Conservation (phyloP, 2,797 vertebrate genomes). For the Dermochelys coriacea region DNA sequence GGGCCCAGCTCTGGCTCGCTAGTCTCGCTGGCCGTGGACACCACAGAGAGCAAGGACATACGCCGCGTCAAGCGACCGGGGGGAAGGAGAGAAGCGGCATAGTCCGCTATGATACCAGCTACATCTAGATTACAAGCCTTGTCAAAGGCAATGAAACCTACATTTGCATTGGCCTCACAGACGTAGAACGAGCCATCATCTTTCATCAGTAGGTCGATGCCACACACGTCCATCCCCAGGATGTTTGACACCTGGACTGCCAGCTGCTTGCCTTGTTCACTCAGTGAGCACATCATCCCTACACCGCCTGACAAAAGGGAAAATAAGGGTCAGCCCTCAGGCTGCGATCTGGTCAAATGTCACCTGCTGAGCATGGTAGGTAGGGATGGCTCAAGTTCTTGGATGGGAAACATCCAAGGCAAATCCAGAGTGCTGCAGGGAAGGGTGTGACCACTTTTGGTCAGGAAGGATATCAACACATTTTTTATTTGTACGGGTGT, state of each 20-base stretch:
- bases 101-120: constrained; percentile 86
- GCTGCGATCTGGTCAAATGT: neutral
- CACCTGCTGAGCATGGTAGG: fast-evolving
- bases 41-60: constrained; percentile 88
- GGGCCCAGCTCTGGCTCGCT: constrained; percentile 87
- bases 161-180: constrained; percentile 87
- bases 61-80: constrained; percentile 86
- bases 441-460: neutral
- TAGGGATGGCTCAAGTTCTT: fast-evolving
- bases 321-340: neutral
- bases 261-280: constrained; percentile 86
- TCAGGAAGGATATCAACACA: neutral
- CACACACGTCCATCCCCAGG: constrained; percentile 86
- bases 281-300: constrained; percentile 86
- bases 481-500: neutral
- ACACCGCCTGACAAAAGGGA: constrained; percentile 79
- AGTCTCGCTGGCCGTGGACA: constrained; percentile 88
- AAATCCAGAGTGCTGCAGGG: neutral
- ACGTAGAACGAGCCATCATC: constrained; percentile 86
- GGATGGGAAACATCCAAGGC: neutral
- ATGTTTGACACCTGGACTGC: constrained; percentile 87
- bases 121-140: constrained; percentile 88
- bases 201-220: constrained; percentile 87
- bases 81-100: constrained; percentile 85
- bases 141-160: constrained; percentile 89